Evolutionary conservation across 2,797 vertebrate genomes (phyloP).

Genomic region (Platalea minor): DNA sequence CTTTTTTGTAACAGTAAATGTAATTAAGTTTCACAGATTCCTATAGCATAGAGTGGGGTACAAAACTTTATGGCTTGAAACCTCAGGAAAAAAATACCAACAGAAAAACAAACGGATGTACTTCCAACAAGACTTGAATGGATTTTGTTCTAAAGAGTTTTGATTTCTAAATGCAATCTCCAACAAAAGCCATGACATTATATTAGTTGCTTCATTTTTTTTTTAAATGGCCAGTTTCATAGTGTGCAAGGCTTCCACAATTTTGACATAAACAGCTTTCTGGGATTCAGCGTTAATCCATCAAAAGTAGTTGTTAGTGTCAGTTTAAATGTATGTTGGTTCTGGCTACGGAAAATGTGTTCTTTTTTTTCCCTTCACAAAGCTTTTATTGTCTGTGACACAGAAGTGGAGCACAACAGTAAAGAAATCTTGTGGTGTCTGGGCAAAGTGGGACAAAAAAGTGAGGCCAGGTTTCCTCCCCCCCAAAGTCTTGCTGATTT

Average conservation of each 20-base stretch:
- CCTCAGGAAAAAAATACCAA: conserved; percentile 62
- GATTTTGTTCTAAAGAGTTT: conserved; percentile 46
- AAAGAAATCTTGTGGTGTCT: conserved; percentile 12
- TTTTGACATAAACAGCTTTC: conserved; percentile 1
- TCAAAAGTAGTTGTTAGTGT: conserved; percentile 12
- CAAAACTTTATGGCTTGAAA: conserved; percentile 72
- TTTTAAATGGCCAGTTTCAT: neutral
- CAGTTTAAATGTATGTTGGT: conserved; percentile 1
- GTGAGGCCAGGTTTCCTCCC: neutral
- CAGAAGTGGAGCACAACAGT: neutral
- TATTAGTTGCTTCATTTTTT: neutral
- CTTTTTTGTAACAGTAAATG: conserved; percentile 81
- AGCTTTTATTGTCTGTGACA: conserved; percentile 40
- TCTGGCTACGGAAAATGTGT: neutral
- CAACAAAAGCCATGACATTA: conserved; percentile 15
- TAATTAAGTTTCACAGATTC: conserved; percentile 84
- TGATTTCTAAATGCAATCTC: conserved; percentile 40
- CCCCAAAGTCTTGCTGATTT: neutral
- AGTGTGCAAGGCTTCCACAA: neutral
- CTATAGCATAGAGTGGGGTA: conserved; percentile 73
- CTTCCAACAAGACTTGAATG: conserved; percentile 53
- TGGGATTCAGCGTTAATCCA: neutral
- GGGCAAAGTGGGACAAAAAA: conserved; percentile 18
- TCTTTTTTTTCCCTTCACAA: conserved; percentile 10
- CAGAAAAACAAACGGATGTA: conserved; percentile 62